Conservation (phyloP, 2,888 invertebrate genomes). For the Cataglyphis cursor region DNA sequence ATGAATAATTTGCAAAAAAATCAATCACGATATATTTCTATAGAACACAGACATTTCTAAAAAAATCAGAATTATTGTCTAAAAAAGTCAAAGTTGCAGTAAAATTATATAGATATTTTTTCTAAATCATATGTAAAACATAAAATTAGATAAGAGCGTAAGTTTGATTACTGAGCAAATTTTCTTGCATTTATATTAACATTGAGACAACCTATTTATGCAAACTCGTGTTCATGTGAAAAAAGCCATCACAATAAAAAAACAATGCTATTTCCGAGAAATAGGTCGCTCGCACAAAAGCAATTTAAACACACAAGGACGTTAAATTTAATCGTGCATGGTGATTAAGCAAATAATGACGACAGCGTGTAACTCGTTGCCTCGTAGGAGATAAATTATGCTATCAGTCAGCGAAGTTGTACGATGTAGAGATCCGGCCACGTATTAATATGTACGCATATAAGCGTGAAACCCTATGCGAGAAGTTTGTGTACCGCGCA, state of each 20-base stretch:
- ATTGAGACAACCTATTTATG: background rate
- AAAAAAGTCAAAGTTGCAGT: background rate
- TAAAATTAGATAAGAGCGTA: background rate
- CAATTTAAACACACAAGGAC: slow-evolving; percentile 37
- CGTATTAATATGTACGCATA: slow-evolving; percentile 31
- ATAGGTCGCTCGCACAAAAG: slow-evolving; percentile 46
- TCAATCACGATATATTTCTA: background rate
- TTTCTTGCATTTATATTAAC: slow-evolving; percentile 28
- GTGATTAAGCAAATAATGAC: slow-evolving; percentile 48
- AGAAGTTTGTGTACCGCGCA: background rate
- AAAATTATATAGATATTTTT: background rate
- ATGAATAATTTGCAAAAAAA: background rate
- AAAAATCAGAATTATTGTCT: background rate
- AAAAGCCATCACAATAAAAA: slow-evolving; percentile 14
- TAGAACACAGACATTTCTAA: background rate
- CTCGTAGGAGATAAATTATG: slow-evolving; percentile 26
- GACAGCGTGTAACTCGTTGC: slow-evolving; percentile 25
- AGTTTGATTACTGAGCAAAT: slow-evolving; percentile 1
- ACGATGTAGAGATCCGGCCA: background rate
- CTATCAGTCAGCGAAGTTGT: slow-evolving; percentile 39
- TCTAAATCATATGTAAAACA: background rate
- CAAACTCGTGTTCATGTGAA: slow-evolving; percentile 34
- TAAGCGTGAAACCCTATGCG: slow-evolving; percentile 14
- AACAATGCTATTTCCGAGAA: slow-evolving; percentile 26
- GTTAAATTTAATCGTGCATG: slow-evolving; percentile 46